Conservation (phyloP, 2,888 invertebrate species). For the Synergus itoensis region DNA sequence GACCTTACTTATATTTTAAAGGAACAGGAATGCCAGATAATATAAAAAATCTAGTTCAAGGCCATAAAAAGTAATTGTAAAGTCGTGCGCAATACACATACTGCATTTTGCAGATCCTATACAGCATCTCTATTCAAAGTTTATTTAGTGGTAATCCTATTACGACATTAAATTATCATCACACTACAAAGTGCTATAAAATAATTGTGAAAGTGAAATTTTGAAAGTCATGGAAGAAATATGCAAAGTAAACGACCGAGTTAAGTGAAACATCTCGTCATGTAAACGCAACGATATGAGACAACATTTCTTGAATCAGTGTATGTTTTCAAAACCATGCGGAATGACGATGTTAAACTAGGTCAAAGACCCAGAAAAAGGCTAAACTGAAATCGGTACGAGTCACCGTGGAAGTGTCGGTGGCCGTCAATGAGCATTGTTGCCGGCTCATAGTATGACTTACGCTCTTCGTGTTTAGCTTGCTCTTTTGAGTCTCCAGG, state of each 20-base stretch:
- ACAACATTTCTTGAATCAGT: neutral
- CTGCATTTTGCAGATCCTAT: too few relatives aligned
- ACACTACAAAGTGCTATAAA: neutral
- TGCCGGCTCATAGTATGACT: conserved; percentile 76
- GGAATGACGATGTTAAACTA: conserved; percentile 51
- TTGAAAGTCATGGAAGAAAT: neutral
- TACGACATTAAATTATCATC: too few relatives aligned
- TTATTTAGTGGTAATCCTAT: too few relatives aligned
- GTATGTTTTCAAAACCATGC: neutral
- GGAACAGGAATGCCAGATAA: too few relatives aligned
- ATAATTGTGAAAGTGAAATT: neutral
- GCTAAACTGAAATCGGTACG: conserved; percentile 63
- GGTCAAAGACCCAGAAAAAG: conserved; percentile 63
- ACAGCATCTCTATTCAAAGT: too few relatives aligned
- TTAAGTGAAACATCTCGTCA: neutral
- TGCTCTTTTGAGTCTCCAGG: conserved; percentile 70
- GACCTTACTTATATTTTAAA: too few relatives aligned
- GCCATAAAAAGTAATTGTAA: too few relatives aligned
- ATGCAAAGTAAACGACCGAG: neutral
- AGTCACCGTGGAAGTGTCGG: conserved; percentile 67
- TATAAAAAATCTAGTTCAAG: too few relatives aligned
- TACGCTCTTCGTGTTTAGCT: conserved; percentile 70
- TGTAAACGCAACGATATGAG: too few relatives aligned
- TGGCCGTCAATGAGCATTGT: conserved; percentile 72
- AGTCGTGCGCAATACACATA: too few relatives aligned